Conservation (phyloP, 2,113 vertebrate species). For the Pandion haliaetus region DNA sequence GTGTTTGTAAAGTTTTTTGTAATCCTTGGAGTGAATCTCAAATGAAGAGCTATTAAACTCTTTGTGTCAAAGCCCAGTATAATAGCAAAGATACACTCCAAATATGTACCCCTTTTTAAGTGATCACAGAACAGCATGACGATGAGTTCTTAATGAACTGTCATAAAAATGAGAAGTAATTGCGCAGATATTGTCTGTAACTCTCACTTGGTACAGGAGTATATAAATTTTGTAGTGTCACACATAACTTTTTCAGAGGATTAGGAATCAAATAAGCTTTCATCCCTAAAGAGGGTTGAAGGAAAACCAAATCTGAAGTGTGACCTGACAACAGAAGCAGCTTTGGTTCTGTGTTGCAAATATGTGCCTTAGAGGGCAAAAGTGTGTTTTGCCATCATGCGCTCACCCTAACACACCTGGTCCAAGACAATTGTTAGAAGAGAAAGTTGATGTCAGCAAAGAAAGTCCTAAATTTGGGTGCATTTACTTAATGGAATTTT, state of each 20-base stretch:
- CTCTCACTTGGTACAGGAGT: not conserved
- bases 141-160: not conserved
- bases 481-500: not conserved
- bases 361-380: not conserved
- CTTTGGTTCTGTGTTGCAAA: not conserved
- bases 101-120: not conserved
- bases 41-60: not conserved
- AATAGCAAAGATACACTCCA: not conserved
- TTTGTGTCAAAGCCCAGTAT: not conserved
- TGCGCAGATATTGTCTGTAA: not conserved
- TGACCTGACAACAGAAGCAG: not conserved
- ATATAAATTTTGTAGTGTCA: not conserved
- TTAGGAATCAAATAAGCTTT: not conserved
- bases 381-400: not conserved
- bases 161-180: not conserved
- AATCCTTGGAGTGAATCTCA: not conserved
- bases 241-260: not conserved
- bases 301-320: not conserved
- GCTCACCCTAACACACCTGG: not conserved
- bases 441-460: not conserved
- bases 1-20: not conserved
- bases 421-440: not conserved
- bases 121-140: not conserved
- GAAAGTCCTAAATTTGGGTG: not conserved
- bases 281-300: not conserved